A percentile compares a stretch with the other conserved stretches of the same genome.
Conservation (phyloP, 2,797 vertebrate genomes). For the Sebastes umbrosus region DNA sequence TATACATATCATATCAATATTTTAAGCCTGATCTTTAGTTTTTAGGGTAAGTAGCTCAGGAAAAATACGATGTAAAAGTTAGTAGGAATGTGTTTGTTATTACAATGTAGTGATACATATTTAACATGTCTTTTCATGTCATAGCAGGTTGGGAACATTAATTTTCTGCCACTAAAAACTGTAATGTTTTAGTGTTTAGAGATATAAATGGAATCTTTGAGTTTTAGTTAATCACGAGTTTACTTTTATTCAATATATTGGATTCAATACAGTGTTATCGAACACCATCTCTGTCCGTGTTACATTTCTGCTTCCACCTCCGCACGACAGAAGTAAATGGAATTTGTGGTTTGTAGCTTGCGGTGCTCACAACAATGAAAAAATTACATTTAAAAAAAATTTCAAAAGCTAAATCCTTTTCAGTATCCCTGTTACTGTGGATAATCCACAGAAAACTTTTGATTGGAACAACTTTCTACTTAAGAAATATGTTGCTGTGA, state of each 20-base stretch:
- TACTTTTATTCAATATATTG: not conserved
- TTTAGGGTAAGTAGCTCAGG: not conserved
- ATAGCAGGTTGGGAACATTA: not conserved
- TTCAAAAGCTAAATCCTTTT: slow-evolving; percentile 3
- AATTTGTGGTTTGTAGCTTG: slow-evolving; percentile 8
- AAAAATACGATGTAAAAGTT: not conserved
- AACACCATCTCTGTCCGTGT: not conserved
- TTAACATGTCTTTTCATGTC: not conserved
- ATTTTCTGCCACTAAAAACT: not conserved
- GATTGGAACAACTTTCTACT: slow-evolving; percentile 5
- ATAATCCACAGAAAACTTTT: slow-evolving; percentile 33
- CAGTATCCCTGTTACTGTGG: not conserved
- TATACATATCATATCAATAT: not conserved
- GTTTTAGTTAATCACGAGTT: not conserved
- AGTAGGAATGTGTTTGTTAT: not conserved
- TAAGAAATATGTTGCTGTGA: slow-evolving; percentile 17
- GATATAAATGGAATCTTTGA: not conserved
- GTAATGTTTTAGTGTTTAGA: not conserved
- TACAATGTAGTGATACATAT: not conserved
- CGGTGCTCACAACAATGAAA: not conserved
- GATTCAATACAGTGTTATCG: not conserved
- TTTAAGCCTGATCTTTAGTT: not conserved
- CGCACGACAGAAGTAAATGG: not conserved
- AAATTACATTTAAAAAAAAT: not conserved
- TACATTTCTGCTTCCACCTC: not conserved